Evolutionary conservation across 1,140 invertebrate species (phyloP).

Genomic region (Phymastichus coffea): DNA sequence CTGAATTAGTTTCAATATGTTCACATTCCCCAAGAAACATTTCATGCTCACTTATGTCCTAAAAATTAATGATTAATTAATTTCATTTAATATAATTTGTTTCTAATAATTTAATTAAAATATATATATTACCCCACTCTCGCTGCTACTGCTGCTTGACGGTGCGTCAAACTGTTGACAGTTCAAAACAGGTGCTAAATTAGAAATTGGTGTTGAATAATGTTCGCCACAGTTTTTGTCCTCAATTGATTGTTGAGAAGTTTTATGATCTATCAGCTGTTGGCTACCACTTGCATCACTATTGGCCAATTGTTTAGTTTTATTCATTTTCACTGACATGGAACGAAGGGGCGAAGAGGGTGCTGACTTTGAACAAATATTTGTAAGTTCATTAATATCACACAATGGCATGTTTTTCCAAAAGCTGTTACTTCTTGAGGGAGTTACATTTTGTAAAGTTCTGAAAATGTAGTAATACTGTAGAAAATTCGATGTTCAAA

Average conservation of each 20-base stretch:
- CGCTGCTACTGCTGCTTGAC: constrained; percentile 56
- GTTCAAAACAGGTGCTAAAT: constrained; percentile 43
- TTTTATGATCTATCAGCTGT: constrained; percentile 21
- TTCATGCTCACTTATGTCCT: constrained; percentile 73
- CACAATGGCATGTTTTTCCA: constrained; percentile 40
- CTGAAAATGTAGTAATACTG: constrained; percentile 27
- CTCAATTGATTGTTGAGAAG: constrained; percentile 32
- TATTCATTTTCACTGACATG: constrained; percentile 35
- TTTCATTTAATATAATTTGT: constrained; percentile 14
- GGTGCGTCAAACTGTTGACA: constrained; percentile 45
- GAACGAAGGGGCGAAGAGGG: constrained; percentile 40
- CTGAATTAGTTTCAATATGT: constrained; percentile 49
- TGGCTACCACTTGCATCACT: constrained; percentile 31
- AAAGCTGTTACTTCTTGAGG: constrained; percentile 25
- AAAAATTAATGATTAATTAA: constrained; percentile 14
- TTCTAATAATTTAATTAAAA: background rate
- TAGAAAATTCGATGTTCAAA: too few relatives aligned
- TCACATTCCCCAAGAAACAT: constrained; percentile 61
- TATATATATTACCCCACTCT: constrained; percentile 46
- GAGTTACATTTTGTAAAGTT: constrained; percentile 36
- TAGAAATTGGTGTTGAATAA: constrained; percentile 36
- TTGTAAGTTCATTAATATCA: constrained; percentile 37
- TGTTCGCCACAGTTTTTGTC: constrained; percentile 32
- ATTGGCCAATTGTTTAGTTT: constrained; percentile 35
- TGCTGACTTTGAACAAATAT: constrained; percentile 36